Evolutionary conservation across 2,113 vertebrate genomes (phyloP).

Genomic region (Callocephalon fimbriatum): DNA sequence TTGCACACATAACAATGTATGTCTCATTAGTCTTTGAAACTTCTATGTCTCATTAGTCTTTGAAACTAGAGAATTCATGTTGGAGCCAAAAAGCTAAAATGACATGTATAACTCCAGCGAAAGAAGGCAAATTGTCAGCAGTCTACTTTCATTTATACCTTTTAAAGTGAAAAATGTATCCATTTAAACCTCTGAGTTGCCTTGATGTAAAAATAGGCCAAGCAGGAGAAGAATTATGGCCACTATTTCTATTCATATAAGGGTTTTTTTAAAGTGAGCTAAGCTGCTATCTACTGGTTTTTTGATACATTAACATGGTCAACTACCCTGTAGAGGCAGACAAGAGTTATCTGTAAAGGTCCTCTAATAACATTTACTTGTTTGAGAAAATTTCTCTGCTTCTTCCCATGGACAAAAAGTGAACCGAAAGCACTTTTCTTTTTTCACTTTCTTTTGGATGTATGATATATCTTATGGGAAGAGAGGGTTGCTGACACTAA

Average conservation of each 20-base stretch:
- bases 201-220: neutral
- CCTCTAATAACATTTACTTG: neutral
- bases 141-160: neutral
- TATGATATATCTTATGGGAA: neutral
- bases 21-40: neutral
- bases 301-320: neutral
- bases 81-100: neutral
- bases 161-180: constrained; percentile 4
- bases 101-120: neutral
- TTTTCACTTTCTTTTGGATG: neutral
- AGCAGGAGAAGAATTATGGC: neutral
- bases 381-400: neutral
- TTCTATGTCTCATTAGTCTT: neutral
- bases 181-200: neutral
- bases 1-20: neutral
- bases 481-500: neutral
- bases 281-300: neutral
- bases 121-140: neutral
- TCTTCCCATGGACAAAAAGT: neutral
- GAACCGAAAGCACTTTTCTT: neutral
- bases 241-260: neutral
- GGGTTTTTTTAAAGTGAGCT: neutral
- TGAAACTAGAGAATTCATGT: neutral
- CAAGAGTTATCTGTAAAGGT: neutral
- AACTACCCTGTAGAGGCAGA: neutral